Evolutionary conservation across 2,797 vertebrate species (phyloP), one percentile per base, ranked within the genome.

Genomic region (Hozukius guyotensis): DNA sequence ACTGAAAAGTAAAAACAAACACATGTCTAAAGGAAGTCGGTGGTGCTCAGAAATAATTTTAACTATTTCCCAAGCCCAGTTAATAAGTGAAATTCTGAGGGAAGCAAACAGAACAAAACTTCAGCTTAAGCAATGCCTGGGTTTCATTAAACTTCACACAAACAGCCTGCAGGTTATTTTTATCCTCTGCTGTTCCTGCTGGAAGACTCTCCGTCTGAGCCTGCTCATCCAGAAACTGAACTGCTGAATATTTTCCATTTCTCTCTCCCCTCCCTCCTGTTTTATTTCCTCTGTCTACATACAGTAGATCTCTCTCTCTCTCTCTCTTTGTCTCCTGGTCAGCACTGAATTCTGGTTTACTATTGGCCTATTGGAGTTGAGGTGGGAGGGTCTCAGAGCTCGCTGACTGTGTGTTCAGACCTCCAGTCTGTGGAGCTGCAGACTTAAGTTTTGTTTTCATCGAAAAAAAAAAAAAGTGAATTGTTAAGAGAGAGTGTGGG

Each of bases 161-260:
- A 62, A 64, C 70, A 22, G 75, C 10, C 73, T 66, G 0, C 53
- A 25, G 70, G 59, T 77, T 89, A 78, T 78, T 94, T 92, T 92
- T 87, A 71, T 82, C 59, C 80, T 88, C 66, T 77, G 72, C 71
- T 52, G 63, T 80, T 34, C 65, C 59, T 85, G 76, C 74, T 85
- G 81, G 78, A 88, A 78, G 81, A 90, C 84, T 93, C 96, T 96
- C 96, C 96, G 95, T 95, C 94, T 96, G 96, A 94, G 94, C 97
- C 97, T 95, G 96, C 92, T 95, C 95, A 96, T 97, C 96, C 97
- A 94, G 94, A 95, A 94, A 94, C 64, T 80, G 78, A 78, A 78
- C 83, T 59, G 84, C 85, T 77, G 93, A 95, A 89, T 79, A 79
- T 84, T 90, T 94, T 93, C 91, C 92, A 89, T 92, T 79, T 88